These are phyloP conservation scores for Synanthedon formicaeformis DNA, from an alignment of 2,888 invertebrate species.

Conservation along the genomic window DNA sequence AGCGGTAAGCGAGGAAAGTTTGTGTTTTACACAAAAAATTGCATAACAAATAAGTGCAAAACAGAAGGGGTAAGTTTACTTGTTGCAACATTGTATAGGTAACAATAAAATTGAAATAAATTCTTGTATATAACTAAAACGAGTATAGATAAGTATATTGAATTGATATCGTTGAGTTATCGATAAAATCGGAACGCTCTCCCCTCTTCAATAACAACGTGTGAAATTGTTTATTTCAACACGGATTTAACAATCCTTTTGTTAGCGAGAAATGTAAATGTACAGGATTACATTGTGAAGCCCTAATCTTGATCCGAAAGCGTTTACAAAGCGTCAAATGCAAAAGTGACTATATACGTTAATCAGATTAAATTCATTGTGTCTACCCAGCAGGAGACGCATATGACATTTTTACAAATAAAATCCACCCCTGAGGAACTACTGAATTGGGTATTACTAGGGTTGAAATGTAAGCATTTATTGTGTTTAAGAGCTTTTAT, in stretches of 20 bases:
- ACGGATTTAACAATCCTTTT: slow-evolving; percentile 44
- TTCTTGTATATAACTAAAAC: not conserved
- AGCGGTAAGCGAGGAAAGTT: no score
- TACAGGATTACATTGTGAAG: slow-evolving; percentile 57
- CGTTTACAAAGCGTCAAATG: slow-evolving; percentile 47
- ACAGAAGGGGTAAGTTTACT: no score
- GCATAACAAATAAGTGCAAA: no score
- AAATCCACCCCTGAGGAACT: not conserved
- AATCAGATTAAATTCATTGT: slow-evolving; percentile 67
- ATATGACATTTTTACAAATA: slow-evolving; percentile 33
- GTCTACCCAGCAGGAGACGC: slow-evolving; percentile 49
- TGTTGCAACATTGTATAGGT: no score
- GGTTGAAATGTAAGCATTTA: not conserved
- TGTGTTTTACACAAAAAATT: no score
- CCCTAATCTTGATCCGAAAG: slow-evolving; percentile 63
- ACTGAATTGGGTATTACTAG: not conserved
- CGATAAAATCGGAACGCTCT: slow-evolving; percentile 41
- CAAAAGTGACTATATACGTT: slow-evolving; percentile 55
- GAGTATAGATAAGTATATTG: not conserved
- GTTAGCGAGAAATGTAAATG: slow-evolving; percentile 47
- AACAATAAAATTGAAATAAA: no score
- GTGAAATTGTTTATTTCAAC: slow-evolving; percentile 53
- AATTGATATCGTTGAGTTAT: slow-evolving; percentile 7
- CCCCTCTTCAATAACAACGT: slow-evolving; percentile 30
- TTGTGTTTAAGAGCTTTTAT: no score